Evolutionary conservation across 92 coral and sea anemone genomes (phyloP).

Genomic region (Siderastrea radians): DNA sequence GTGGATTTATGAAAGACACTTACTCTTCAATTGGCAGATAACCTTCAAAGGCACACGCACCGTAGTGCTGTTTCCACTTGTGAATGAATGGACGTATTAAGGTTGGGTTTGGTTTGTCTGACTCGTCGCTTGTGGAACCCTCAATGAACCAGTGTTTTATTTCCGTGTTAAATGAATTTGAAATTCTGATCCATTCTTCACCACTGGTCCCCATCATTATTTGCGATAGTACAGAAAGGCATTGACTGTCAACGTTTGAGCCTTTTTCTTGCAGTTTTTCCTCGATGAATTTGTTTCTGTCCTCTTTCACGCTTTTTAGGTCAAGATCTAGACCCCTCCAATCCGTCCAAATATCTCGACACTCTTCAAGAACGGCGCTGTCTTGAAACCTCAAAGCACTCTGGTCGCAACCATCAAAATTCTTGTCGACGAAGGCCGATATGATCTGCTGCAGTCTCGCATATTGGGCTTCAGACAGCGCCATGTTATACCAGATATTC

Average conservation of each 20-base stretch:
- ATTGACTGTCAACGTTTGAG: not conserved
- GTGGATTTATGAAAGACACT: no score
- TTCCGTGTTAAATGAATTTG: constrained; percentile 32
- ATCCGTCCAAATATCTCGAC: constrained; percentile 64
- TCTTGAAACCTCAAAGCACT: constrained; percentile 26
- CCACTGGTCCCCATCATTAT: constrained; percentile 8
- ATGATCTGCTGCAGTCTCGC: constrained; percentile 39
- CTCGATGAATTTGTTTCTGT: constrained; percentile 31
- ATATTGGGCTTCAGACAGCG: constrained; percentile 55
- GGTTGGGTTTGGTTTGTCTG: constrained; percentile 50
- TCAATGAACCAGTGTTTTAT: constrained; percentile 53
- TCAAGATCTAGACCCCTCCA: constrained; percentile 53
- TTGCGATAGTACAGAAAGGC: not conserved
- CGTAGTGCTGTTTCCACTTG: constrained; percentile 50
- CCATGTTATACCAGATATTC: constrained; percentile 81
- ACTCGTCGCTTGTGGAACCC: constrained; percentile 55
- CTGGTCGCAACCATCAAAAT: constrained; percentile 22
- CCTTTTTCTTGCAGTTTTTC: not conserved
- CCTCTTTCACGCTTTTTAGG: constrained; percentile 37
- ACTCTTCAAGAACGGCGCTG: constrained; percentile 35
- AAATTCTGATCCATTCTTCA: not conserved
- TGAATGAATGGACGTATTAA: constrained; percentile 62
- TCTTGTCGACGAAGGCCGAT: constrained; percentile 13
- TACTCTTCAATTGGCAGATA: constrained; percentile 52
- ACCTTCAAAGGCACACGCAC: constrained; percentile 35